Percentiles rank a stretch among this genome's conserved stretches.
These are phyloP conservation scores for Geothlypis trichas DNA, from an alignment of 2,113 vertebrate species.

Conservation along the genomic window DNA sequence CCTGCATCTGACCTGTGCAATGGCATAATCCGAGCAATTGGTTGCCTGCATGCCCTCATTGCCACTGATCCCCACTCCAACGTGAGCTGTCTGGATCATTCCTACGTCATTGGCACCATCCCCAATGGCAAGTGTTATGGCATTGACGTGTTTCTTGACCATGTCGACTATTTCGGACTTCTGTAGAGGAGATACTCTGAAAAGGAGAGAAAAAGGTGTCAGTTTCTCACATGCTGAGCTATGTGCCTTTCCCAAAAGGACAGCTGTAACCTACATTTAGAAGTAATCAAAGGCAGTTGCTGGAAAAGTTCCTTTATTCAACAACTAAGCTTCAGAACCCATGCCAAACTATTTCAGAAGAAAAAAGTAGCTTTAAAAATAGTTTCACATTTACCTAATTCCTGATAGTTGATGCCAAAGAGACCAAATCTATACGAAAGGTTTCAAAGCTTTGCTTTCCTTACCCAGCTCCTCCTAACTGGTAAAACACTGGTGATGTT, in stretches of 20 bases:
- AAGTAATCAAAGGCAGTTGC: conserved; percentile 50
- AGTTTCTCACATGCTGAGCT: conserved; percentile 46
- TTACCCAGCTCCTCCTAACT: not conserved
- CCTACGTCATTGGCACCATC: conserved; percentile 97
- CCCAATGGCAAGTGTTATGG: conserved; percentile 96
- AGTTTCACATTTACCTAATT: not conserved
- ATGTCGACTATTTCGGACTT: conserved; percentile 99
- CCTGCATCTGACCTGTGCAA: conserved; percentile 87
- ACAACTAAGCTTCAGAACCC: conserved; percentile 32
- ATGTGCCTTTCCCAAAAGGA: conserved; percentile 17
- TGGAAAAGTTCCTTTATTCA: conserved; percentile 56
- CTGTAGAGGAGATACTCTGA: conserved; percentile 96
- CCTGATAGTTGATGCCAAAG: not conserved
- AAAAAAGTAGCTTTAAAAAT: conserved; percentile 44
- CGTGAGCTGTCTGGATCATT: conserved; percentile 98
- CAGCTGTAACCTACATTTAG: conserved; percentile 71
- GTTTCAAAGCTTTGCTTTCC: not conserved
- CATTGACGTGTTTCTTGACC: conserved; percentile 97
- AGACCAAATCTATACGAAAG: not conserved
- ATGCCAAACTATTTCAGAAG: conserved; percentile 62
- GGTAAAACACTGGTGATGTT: not conserved
- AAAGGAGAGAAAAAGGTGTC: conserved; percentile 60
- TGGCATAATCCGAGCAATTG: conserved; percentile 97
- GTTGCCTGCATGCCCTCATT: conserved; percentile 99
- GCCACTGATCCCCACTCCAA: conserved; percentile 97